phyloP scores from a whole-genome alignment of 1,140 invertebrate species.

The Tenebrio molitor region DNA sequence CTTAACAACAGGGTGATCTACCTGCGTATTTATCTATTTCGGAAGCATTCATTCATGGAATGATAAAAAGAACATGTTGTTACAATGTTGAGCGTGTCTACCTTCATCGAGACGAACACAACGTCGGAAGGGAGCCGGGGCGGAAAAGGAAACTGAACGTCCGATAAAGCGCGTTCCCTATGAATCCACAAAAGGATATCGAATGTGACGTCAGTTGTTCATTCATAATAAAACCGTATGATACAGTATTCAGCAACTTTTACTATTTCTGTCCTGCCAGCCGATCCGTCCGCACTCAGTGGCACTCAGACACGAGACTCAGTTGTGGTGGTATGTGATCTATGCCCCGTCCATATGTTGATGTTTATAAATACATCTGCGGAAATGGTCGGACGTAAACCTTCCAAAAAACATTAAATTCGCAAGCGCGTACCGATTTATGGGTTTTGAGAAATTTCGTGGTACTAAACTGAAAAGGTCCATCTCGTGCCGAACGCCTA shows the following conservation, averaged over 20 bases:
- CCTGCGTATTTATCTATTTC: not conserved
- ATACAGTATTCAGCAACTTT: conserved; percentile 33
- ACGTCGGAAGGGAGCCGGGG: not conserved
- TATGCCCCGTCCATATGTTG: conserved; percentile 12
- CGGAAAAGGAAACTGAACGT: conserved; percentile 18
- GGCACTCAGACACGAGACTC: conserved; percentile 7
- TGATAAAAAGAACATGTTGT: conserved; percentile 21
- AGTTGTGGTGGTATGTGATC: not conserved
- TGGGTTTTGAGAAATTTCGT: conserved; percentile 5
- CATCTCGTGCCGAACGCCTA: too few relatives aligned
- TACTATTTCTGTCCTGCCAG: conserved; percentile 30
- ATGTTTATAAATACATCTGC: conserved; percentile 34
- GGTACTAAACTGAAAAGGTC: conserved; percentile 1
- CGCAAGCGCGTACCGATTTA: conserved; percentile 22
- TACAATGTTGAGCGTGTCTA: not conserved
- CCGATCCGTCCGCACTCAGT: not conserved
- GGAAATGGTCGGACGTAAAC: conserved; percentile 29
- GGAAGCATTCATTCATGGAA: not conserved
- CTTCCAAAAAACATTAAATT: conserved; percentile 30
- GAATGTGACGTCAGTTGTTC: conserved; percentile 30
- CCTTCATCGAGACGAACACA: not conserved
- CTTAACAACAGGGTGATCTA: too few relatives aligned
- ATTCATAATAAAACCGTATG: conserved; percentile 29
- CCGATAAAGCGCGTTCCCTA: conserved; percentile 12
- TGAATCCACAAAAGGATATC: conserved; percentile 21